Percentiles rank a stretch among this genome's conserved stretches.
phyloP scores from a whole-genome alignment of 2,888 invertebrate species.

The Melanchra persicariae region DNA sequence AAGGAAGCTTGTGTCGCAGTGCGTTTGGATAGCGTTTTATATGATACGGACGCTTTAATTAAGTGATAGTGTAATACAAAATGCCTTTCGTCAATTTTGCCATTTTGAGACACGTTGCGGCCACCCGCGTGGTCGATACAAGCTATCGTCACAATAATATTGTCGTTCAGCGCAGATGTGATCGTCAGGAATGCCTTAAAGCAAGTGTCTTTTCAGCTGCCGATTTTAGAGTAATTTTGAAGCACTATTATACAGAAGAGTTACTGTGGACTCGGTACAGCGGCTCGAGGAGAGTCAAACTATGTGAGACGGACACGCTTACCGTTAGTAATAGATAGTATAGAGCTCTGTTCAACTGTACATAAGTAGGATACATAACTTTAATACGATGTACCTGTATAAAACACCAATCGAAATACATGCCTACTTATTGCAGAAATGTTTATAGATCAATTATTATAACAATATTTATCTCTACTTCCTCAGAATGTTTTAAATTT shows the following conservation, averaged over 20 bases:
- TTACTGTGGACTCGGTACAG: constrained; percentile 52
- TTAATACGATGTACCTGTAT: constrained; percentile 58
- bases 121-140: constrained; percentile 28
- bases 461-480: constrained; percentile 34
- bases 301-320: constrained; percentile 56
- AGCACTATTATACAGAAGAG: constrained; percentile 50
- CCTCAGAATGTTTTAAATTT: constrained; percentile 30
- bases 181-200: constrained; percentile 70
- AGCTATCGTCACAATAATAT: constrained; percentile 53
- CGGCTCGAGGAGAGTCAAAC: constrained; percentile 39
- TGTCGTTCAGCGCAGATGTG: constrained; percentile 53
- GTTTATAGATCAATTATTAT: constrained; percentile 12
- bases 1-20: constrained; percentile 41
- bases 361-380: constrained; percentile 59
- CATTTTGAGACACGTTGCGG: constrained; percentile 44
- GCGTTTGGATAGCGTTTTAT: constrained; percentile 47
- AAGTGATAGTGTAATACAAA: constrained; percentile 69
- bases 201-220: constrained; percentile 71
- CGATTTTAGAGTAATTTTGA: constrained; percentile 65
- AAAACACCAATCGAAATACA: constrained; percentile 49
- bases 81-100: constrained; percentile 71
- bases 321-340: constrained; percentile 35
- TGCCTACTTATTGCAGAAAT: constrained; percentile 55
- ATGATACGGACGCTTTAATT: constrained; percentile 67
- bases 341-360: constrained; percentile 45